phyloP scores from a whole-genome alignment of 2,888 invertebrate genomes.

The Noctua janthe region DNA sequence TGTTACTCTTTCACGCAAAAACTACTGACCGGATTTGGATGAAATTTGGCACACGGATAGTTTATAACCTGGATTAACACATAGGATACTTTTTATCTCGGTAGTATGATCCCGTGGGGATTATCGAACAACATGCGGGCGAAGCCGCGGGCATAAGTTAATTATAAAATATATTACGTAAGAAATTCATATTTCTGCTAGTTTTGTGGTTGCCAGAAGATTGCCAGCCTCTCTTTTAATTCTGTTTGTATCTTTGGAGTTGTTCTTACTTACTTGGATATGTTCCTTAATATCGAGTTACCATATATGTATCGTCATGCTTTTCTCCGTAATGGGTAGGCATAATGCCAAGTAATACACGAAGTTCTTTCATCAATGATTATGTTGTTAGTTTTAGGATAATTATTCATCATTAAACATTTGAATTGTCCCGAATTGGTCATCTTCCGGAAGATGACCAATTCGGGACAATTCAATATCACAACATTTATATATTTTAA shows the following conservation, averaged over 20 bases:
- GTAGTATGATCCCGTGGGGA: no score
- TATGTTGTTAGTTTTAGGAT: background rate
- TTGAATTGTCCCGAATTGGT: no score
- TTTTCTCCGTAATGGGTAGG: background rate
- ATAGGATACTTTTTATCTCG: no score
- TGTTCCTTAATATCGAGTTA: background rate
- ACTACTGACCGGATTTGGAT: no score
- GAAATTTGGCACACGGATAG: no score
- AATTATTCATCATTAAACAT: background rate
- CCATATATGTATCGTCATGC: constrained; percentile 31
- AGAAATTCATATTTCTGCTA: no score
- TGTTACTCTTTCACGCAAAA: no score
- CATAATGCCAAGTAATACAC: constrained; percentile 50
- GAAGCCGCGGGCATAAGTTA: no score
- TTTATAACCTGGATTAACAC: no score
- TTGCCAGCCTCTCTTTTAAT: background rate
- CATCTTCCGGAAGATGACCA: constrained; percentile 30
- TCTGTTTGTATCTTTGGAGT: background rate
- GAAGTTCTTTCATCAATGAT: constrained; percentile 2
- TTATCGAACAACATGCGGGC: no score
- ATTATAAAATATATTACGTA: no score
- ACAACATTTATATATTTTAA: background rate
- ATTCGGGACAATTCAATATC: background rate
- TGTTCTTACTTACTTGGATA: background rate
- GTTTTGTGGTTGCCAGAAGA: no score